Evolutionary conservation across 2,797 vertebrate genomes (phyloP).

Genomic region (Pterois miles): DNA sequence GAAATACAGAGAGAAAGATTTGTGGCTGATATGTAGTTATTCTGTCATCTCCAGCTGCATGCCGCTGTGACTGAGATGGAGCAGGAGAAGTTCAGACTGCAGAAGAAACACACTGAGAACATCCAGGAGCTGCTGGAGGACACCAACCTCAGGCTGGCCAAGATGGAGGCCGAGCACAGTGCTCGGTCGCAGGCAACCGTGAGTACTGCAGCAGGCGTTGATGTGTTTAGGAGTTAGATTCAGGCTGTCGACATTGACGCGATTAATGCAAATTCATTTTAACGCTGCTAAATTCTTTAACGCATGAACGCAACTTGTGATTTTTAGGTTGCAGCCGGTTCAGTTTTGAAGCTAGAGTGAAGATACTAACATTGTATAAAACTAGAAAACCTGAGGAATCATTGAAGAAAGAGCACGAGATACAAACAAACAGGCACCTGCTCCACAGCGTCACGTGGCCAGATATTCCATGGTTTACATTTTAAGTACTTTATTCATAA

Average conservation of each 20-base stretch:
- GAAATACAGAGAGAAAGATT: background rate
- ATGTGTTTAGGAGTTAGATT: background rate
- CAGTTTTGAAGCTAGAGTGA: too few relatives aligned
- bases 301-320: too few relatives aligned
- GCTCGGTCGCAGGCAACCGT: conserved; percentile 86
- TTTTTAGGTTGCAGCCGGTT: too few relatives aligned
- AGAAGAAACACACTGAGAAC: conserved; percentile 89
- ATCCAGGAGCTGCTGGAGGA: conserved; percentile 92
- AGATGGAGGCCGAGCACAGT: conserved; percentile 90
- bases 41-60: conserved; percentile 83
- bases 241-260: too few relatives aligned
- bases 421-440: too few relatives aligned
- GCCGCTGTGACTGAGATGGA: conserved; percentile 88
- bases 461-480: too few relatives aligned
- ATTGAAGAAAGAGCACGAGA: too few relatives aligned
- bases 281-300: too few relatives aligned
- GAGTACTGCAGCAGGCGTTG: conserved; percentile 59
- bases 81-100: conserved; percentile 92
- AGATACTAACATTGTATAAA: too few relatives aligned
- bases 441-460: too few relatives aligned
- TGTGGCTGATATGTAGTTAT: conserved; percentile 18
- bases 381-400: too few relatives aligned
- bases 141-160: conserved; percentile 88
- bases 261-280: background rate
- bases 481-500: too few relatives aligned